Evolutionary conservation across 2,113 vertebrate species (phyloP), one percentile per base, ranked within the genome.

Genomic region (Otis tarda): DNA sequence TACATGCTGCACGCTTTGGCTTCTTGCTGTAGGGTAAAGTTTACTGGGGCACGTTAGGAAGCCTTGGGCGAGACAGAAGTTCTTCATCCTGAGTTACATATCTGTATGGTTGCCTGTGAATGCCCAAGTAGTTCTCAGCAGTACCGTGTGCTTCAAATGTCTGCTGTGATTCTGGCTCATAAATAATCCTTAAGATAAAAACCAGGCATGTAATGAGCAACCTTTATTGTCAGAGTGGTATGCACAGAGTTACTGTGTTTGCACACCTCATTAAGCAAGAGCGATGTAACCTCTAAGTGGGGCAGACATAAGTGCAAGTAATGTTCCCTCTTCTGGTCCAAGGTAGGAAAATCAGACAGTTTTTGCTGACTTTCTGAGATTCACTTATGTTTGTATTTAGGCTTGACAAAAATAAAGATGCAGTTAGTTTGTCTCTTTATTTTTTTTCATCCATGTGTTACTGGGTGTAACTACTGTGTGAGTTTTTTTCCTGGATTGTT

Each of bases 1-100:
- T 39, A 35, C 2, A 0, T 71, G n/a, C 35, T 57, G 20, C 2
- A 2, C 0, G 0, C n/a, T 87, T 39, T 77, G 68, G 30, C 50
- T 74, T 28, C 83, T 83, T 50, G 45, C 50, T 67, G 41, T 14
- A 25, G 79, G 15, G 13, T 89, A 41, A 68, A 28, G 5, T 37
- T 55, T 11, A 52, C 37, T 21, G 79, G 41, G 35, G 68, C 4
- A 1, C 2, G 6, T 33, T 81, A 60, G 15, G 59, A 92, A 81
- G 55, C n/a, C 50, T 77, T 12, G 41, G 27, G 19, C 37, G 67
- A 77, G n/a, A 27, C 14, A 19, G 19, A n/a, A 41, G 10, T 28
- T 55, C 60, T 37, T 55, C 23, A 30, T 50, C 28, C 74, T 9
- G 25, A 27, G 27, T 45, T 83, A 12, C 4, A 28, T 31, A 41